Conservation (phyloP, 2,888 invertebrate species). For the Bibio marci region DNA sequence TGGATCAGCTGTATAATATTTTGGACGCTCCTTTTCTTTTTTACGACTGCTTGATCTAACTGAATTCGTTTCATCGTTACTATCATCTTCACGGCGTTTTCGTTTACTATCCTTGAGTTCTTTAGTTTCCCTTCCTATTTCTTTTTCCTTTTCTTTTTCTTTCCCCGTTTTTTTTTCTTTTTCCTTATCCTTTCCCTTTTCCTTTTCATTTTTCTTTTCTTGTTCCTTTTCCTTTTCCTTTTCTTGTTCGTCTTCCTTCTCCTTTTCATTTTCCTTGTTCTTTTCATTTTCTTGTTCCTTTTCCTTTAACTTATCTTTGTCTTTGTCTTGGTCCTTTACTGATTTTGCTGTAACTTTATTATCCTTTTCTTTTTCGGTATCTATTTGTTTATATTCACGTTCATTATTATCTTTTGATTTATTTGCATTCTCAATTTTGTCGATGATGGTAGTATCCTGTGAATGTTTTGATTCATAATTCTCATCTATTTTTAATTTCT, state of each 20-base stretch:
- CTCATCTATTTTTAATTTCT: too few relatives aligned
- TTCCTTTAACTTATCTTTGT: too few relatives aligned
- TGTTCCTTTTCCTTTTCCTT: conserved; percentile 5
- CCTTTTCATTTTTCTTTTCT: conserved; percentile 15
- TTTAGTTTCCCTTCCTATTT: conserved; percentile 13
- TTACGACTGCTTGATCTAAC: too few relatives aligned
- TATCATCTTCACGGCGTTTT: conserved; percentile 15
- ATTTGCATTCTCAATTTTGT: too few relatives aligned
- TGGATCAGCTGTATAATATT: conserved; percentile 55
- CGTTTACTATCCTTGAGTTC: conserved; percentile 13
- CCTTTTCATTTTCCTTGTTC: conserved; percentile 17
- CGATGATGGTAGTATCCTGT: too few relatives aligned
- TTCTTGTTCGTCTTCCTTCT: conserved; percentile 16
- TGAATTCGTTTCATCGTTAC: conserved; percentile 15
- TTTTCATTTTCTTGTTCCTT: too few relatives aligned
- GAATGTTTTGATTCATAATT: too few relatives aligned
- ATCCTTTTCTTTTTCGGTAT: too few relatives aligned
- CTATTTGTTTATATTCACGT: too few relatives aligned
- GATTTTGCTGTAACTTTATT: too few relatives aligned
- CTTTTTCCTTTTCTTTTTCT: conserved; percentile 17
- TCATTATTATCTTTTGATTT: too few relatives aligned
- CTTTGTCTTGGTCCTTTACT: too few relatives aligned
- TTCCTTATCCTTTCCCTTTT: conserved; percentile 20
- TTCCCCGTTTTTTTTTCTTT: conserved; percentile 17
- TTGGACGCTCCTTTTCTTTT: conserved; percentile 35